Evolutionary conservation across 2,888 invertebrate genomes (phyloP), one percentile per base, ranked within the genome.

Genomic region (Sphinx pinastri): DNA sequence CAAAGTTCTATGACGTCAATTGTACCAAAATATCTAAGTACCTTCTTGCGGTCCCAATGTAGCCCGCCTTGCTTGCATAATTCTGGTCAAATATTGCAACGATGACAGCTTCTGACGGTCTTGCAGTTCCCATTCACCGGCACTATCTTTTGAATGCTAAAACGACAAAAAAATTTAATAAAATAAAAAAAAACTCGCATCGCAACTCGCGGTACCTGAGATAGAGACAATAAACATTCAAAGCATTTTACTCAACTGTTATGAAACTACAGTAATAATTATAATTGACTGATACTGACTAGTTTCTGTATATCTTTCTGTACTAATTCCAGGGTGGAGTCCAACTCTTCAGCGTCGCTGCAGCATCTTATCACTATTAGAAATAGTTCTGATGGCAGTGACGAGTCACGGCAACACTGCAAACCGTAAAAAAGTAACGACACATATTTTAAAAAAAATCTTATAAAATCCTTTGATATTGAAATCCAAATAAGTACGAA

Each of bases 61-160:
- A 1, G 93, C 93, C 74, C 91, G 84, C 69, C 90, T 87, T 8
- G 95, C 95, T 80, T 98, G 97, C 72, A 98, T 95, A 38, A 97
- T 95, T 83, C 96, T 96, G 71, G 96, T 95, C 49, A 98, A 95
- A 88, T 97, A 98, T 76, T 96, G 94, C 71, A 99, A 91, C 78
- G 98, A 98, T 70, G 97, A 97, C 60, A 99, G 88, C 85, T 98
- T 98, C 82, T 98, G 98, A 76, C 98, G 97, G 69, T 98, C 96
- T 69, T 95, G 94, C 51, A 96, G 88, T 84, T 98, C 97, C 92
- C 97, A 97, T 79, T 97, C 97, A 0, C 97, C 97, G 0, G 97
- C 98, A 38, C 97, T 96, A 90, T 98, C 98, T 83, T 96, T 95
- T 8, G 98, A 98, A 84, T 98, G 95, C 94, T 95, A 75, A 45